Evolutionary conservation across 2,113 vertebrate species (phyloP), one percentile per base, ranked within the genome.

Genomic region (Syngnathoides biaculeatus): DNA sequence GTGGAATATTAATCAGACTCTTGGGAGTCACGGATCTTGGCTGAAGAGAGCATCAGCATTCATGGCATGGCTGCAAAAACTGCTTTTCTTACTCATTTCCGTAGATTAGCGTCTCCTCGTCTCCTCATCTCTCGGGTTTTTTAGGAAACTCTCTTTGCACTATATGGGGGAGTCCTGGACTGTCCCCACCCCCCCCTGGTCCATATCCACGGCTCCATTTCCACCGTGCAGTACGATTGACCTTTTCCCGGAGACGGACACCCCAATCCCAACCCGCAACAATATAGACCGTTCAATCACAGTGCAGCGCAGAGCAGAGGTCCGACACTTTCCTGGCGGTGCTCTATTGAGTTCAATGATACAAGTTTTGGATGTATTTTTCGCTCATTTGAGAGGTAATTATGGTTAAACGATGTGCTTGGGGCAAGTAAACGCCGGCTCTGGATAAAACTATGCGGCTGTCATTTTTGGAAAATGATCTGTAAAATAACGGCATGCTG

Each of bases 1-100:
- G 89, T 83, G 68, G 90, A 86, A 92, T 92, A 94, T 93, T 90
- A 91, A 93, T 92, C 83, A 69, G 19, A 59, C 55, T 77, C 69
- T 76, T 82, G 73, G 77, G 81, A 82, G 80, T 86, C 86, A 86
- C 62, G 71, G 43, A 65, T 75, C 74, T 79, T 79, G 70, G 62
- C 70, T 77, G 71, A 82, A 69, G 67, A 75, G 73, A 57, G 52
- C 20, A 75, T 88, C 71, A 79, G 69, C 66, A 87, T 84, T 81
- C 83, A 84, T 57, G 43, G 75, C 64, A 27, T 52, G 74, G 71
- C 71, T 76, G 67, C 69, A 75, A 73, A 77, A 68, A 67, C 63
- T 38, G 53, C 72, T 64, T 38, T 59, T 65, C 64, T 56, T 64
- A 68, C 20, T 77, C 42, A 67, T 67, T 58, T 68, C 19, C 53